Conservation (phyloP, 2,888 invertebrate species). For the Drosophila atroscutellata region DNA sequence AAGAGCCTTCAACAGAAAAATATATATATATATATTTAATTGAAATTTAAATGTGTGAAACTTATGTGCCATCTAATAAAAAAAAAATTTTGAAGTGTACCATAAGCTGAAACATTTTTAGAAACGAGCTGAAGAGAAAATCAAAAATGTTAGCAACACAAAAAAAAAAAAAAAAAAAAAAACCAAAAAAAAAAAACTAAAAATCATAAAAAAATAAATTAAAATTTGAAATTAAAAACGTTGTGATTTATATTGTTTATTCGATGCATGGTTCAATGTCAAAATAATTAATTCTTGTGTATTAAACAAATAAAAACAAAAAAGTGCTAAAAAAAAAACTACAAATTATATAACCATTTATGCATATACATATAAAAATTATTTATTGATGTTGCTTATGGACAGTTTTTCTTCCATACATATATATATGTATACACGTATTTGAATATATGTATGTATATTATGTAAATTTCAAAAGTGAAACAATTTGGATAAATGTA, state of each 20-base stretch:
- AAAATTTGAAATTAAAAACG: slow-evolving; percentile 65
- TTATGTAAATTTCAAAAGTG: slow-evolving; percentile 28
- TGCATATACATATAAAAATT: slow-evolving; percentile 46
- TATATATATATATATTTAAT: slow-evolving; percentile 21
- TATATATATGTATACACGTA: slow-evolving; percentile 26
- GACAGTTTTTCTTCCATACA: slow-evolving; percentile 82
- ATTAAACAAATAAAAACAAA: slow-evolving; percentile 27
- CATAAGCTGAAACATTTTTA: slow-evolving; percentile 44
- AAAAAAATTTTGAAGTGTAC: slow-evolving; percentile 18
- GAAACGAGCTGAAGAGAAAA: slow-evolving; percentile 39
- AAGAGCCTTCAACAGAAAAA: slow-evolving; percentile 40
- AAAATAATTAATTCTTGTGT: slow-evolving; percentile 47
- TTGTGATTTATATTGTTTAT: slow-evolving; percentile 75
- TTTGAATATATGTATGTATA: slow-evolving; percentile 28
- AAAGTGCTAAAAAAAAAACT: slow-evolving; percentile 40
- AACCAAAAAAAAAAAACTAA: slow-evolving; percentile 13
- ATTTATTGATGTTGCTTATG: slow-evolving; percentile 72
- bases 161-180: neutral
- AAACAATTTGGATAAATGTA: slow-evolving; percentile 66
- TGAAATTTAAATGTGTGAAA: slow-evolving; percentile 61
- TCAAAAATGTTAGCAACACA: slow-evolving; percentile 35
- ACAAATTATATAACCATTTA: slow-evolving; percentile 31
- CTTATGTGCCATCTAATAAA: slow-evolving; percentile 67
- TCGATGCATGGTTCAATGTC: slow-evolving; percentile 72
- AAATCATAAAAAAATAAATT: slow-evolving; percentile 19